Evolutionary conservation across 2,797 vertebrate genomes (phyloP), one percentile per base, ranked within the genome.

Genomic region (Nasua narica): DNA sequence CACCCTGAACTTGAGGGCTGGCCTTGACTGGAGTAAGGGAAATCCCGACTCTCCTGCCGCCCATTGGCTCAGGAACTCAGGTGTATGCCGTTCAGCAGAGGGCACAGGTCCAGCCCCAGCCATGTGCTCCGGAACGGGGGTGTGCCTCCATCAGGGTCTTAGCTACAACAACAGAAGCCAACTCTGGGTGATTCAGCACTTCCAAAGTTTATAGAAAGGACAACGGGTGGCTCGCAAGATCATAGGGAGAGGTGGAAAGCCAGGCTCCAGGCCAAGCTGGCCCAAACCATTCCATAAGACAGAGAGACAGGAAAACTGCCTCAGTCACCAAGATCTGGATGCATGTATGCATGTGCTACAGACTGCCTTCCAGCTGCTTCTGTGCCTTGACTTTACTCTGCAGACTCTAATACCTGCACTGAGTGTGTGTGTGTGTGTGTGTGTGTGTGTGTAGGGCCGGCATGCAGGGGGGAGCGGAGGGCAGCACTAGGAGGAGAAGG

Each of bases 301-400:
- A 95, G 43, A 32, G 52, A 4, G 43, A 79, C 13, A 21, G 23
- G 85, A 50, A 83, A 83, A 35, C n/a, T 5, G 50, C 21, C 14
- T 7, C 43, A 1, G 1, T 25, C 78, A 15, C 78, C 79, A 1
- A 25, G 65, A 37, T 35, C 65, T 65, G 74, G 74, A 18, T 4
- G 35, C 21, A 29, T 18, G 16, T 0, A 18, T 4, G 35, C 21
- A 29, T 18, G 16, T 0, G 14, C 78, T 32, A 0, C 8, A 23
- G 78, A 21, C 70, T 21, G 16, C n/a, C 62, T 14, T 9, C 54
- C 18, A 15, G 89, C 35, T 10, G 40, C 50, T 37, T 35, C 62
- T 60, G 35, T 7, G 21, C 77, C 6, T 48, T 5, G 29, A 67
- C 32, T 86, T 29, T 15, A 6, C 15, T 46, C 25, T 56, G 43